Evolutionary conservation across 2,888 invertebrate genomes (phyloP).

Genomic region (Hololepta plana): DNA sequence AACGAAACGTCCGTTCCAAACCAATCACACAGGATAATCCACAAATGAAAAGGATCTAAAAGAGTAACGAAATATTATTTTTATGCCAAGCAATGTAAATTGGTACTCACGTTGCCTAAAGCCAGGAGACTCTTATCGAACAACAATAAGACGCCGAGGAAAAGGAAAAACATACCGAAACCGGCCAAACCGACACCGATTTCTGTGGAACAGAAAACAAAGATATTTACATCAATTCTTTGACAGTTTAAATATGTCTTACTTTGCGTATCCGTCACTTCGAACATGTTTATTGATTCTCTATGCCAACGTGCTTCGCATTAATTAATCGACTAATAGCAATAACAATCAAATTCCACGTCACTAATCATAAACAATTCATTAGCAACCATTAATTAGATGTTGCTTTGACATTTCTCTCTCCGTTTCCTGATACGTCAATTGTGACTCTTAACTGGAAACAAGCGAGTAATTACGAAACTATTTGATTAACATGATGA

Average conservation of each 20-base stretch:
- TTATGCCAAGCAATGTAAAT: no score
- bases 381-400: no score
- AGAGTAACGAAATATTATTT: conserved; percentile 13
- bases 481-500: no score
- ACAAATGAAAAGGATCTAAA: conserved; percentile 87
- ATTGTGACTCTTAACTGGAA: no score
- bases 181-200: conserved; percentile 95
- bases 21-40: conserved; percentile 95
- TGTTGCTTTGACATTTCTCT: no score
- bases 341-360: no score
- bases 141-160: conserved; percentile 79
- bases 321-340: no score
- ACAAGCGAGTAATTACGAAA: no score
- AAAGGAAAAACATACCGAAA: conserved; percentile 88
- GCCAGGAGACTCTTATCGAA: conserved; percentile 96
- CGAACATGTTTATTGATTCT: conserved; percentile 41
- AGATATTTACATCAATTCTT: conserved; percentile 1
- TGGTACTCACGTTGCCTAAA: conserved; percentile 95
- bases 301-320: no score
- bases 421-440: no score
- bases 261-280: conserved; percentile 73
- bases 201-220: no score
- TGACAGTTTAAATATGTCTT: conserved; percentile 27
- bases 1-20: conserved; percentile 82
- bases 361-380: no score